Evolutionary conservation across 2,113 vertebrate species (phyloP).

Genomic region (Leucoraja erinaceus): DNA sequence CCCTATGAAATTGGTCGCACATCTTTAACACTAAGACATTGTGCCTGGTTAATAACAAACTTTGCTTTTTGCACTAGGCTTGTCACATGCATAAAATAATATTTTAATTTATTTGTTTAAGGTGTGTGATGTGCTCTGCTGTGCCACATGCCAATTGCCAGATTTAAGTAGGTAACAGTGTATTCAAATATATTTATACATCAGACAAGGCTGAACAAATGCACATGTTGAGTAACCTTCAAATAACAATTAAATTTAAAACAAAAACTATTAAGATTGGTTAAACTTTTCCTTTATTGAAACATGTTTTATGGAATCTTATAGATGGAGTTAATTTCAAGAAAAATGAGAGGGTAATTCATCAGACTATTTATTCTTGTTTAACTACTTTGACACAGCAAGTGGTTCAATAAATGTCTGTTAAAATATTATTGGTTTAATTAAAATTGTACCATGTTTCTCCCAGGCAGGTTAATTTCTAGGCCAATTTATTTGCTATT

Average conservation of each 20-base stretch:
- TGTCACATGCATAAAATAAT: conserved; percentile 60
- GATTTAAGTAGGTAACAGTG: conserved; percentile 3
- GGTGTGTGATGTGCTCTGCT: conserved; percentile 54
- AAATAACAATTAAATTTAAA: conserved; percentile 17
- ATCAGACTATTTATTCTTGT: background rate
- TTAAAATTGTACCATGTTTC: too few species aligned
- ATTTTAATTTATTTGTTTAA: conserved; percentile 60
- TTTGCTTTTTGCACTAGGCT: conserved; percentile 8
- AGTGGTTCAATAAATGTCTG: background rate
- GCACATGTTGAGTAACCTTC: background rate
- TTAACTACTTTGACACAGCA: background rate
- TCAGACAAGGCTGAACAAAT: background rate
- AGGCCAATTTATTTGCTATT: background rate
- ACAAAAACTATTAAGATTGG: background rate
- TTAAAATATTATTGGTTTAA: background rate
- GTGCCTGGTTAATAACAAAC: conserved; percentile 43
- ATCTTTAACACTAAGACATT: conserved; percentile 57
- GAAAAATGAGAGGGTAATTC: background rate
- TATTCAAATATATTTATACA: conserved; percentile 23
- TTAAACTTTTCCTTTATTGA: background rate
- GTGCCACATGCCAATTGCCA: conserved; percentile 48
- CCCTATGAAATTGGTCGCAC: conserved; percentile 62
- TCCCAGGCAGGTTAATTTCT: background rate
- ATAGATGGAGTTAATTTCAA: background rate
- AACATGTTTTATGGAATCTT: conserved; percentile 23